Evolutionary conservation across 53 echinoderm and acorn worm genomes (phyloP).

Genomic region (Paelopatides confundens): DNA sequence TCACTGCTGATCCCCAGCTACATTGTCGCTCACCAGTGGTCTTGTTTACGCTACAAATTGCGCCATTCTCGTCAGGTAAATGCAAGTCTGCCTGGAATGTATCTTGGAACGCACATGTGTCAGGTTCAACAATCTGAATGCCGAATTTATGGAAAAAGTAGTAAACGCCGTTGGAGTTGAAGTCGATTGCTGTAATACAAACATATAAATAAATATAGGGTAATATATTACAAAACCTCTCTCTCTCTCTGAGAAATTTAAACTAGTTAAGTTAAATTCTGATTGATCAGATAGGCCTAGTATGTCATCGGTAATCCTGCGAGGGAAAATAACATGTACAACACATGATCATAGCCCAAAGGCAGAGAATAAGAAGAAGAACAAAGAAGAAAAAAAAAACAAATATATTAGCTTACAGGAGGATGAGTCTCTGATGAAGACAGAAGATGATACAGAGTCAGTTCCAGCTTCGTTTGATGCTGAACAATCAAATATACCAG

Average conservation of each 20-base stretch:
- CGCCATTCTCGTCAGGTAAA: slow-evolving; percentile 75
- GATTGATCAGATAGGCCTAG: too few relatives aligned
- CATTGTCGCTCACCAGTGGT: slow-evolving; percentile 58
- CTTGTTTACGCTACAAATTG: slow-evolving; percentile 69
- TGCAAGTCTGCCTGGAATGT: slow-evolving; percentile 70
- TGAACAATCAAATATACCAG: slow-evolving; percentile 82
- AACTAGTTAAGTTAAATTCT: too few relatives aligned
- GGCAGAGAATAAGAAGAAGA: too few relatives aligned
- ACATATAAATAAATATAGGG: background rate
- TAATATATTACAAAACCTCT: too few relatives aligned
- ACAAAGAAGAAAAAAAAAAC: too few relatives aligned
- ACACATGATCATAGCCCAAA: too few relatives aligned
- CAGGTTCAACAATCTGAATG: slow-evolving; percentile 88
- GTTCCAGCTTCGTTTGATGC: slow-evolving; percentile 72
- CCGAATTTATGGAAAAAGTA: slow-evolving; percentile 94
- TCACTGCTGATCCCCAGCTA: slow-evolving; percentile 87
- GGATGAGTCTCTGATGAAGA: slow-evolving; percentile 70
- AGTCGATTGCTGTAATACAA: slow-evolving; percentile 54
- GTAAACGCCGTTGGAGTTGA: slow-evolving; percentile 66
- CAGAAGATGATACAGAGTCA: slow-evolving; percentile 65
- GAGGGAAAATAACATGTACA: too few relatives aligned
- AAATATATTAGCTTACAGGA: background rate
- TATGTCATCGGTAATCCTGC: too few relatives aligned
- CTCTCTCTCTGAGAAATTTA: too few relatives aligned
- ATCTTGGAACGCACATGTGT: slow-evolving; percentile 79